Conservation (phyloP, 2,888 invertebrate genomes). For the Adela reaumurella region DNA sequence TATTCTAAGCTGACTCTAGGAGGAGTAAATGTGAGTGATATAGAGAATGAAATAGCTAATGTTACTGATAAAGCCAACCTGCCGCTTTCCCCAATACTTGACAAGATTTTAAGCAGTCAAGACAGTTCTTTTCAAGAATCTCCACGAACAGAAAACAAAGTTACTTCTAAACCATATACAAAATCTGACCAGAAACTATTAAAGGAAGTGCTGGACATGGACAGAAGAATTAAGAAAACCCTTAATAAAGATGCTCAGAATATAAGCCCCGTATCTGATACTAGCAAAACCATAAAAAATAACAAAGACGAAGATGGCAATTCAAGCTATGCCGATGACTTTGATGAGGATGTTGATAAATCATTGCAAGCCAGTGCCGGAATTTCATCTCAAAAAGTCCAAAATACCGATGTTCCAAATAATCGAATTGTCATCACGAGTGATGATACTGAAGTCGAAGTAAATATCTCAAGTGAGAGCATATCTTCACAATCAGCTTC, state of each 20-base stretch:
- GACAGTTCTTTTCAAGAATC: slow-evolving; percentile 32
- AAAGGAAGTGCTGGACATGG: slow-evolving; percentile 40
- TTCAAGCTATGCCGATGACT: slow-evolving; percentile 44
- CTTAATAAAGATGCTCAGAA: slow-evolving; percentile 23
- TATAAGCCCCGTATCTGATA: no score
- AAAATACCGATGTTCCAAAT: no score
- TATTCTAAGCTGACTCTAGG: slow-evolving; percentile 46
- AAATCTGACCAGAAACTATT: slow-evolving; percentile 46
- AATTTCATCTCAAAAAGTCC: background rate
- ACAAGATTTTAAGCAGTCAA: slow-evolving; percentile 34
- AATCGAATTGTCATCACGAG: background rate
- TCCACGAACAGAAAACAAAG: slow-evolving; percentile 19
- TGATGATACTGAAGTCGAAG: background rate
- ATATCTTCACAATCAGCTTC: background rate
- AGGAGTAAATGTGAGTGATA: slow-evolving; percentile 36
- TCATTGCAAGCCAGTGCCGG: slow-evolving; percentile 4
- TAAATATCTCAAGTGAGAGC: background rate
- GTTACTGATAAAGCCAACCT: slow-evolving; percentile 29
- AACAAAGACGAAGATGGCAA: slow-evolving; percentile 19
- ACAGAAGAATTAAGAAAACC: slow-evolving; percentile 31
- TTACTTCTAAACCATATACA: slow-evolving; percentile 20
- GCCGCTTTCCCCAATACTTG: slow-evolving; percentile 34
- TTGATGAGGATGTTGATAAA: slow-evolving; percentile 34
- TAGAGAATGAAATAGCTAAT: slow-evolving; percentile 37
- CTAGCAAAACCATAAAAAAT: no score